Evolutionary conservation across 2,888 invertebrate genomes (phyloP).

Genomic region (Gordius sp.): DNA sequence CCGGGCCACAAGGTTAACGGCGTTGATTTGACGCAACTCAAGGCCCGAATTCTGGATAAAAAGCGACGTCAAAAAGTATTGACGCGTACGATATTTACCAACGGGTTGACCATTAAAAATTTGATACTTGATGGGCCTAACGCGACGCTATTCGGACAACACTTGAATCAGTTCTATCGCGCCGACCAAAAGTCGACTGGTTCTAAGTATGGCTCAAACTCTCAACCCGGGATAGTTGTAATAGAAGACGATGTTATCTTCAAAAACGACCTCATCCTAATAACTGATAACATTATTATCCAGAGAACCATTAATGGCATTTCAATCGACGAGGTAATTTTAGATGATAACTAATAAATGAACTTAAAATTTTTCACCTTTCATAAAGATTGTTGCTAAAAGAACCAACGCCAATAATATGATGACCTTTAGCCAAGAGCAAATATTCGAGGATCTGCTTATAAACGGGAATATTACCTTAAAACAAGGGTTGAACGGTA

Average conservation of each 20-base stretch:
- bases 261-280: neutral
- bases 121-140: neutral
- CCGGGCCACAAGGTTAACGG: neutral
- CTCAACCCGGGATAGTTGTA: too few species aligned
- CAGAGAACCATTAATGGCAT: neutral
- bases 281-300: neutral
- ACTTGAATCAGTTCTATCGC: too few species aligned
- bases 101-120: neutral
- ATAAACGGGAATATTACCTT: neutral
- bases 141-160: too few species aligned
- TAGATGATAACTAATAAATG: neutral
- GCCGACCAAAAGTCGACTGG: too few species aligned
- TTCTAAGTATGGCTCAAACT: too few species aligned
- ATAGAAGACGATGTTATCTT: slow-evolving; percentile 1
- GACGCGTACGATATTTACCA: neutral
- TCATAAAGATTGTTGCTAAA: neutral
- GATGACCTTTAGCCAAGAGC: neutral
- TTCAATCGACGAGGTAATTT: neutral
- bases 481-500: neutral
- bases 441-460: neutral
- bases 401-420: neutral
- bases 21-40: neutral
- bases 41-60: neutral
- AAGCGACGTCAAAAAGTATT: neutral
- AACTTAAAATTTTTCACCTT: neutral